Percentiles rank a stretch among this genome's conserved stretches.
Evolutionary conservation across 1,140 invertebrate species (phyloP).

Genomic region (Drosophila azteca): DNA sequence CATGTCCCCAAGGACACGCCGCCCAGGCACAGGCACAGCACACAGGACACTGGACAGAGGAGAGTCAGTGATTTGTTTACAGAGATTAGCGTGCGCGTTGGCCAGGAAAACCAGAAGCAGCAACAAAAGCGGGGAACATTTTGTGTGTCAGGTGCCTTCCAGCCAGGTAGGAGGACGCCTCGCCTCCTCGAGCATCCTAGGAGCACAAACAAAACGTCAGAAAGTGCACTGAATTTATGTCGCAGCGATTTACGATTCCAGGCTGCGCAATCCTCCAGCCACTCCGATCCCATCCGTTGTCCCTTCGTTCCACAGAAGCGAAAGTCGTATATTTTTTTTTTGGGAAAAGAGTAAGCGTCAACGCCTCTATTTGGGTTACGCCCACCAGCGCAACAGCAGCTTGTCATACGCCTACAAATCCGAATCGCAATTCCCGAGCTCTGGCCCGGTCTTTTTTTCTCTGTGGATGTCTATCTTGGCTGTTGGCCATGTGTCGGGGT

Average conservation of each 20-base stretch:
- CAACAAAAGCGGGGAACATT: constrained; percentile 52
- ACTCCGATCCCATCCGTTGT: constrained; percentile 15
- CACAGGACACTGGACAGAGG: constrained; percentile 4
- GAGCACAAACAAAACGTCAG: constrained; percentile 38
- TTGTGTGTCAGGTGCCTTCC: constrained; percentile 63
- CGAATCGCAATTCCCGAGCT: constrained; percentile 26
- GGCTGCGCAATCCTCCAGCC: constrained; percentile 28
- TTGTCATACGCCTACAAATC: constrained; percentile 70
- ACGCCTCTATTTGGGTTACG: constrained; percentile 78
- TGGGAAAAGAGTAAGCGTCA: constrained; percentile 44
- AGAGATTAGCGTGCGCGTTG: constrained; percentile 65
- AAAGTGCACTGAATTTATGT: constrained; percentile 77
- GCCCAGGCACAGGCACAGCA: background rate
- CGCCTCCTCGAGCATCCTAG: constrained; percentile 8
- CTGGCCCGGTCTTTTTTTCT: constrained; percentile 5
- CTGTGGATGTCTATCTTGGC: constrained; percentile 42
- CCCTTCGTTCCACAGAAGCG: constrained; percentile 66
- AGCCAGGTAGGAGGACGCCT: constrained; percentile 47
- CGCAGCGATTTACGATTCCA: constrained; percentile 61
- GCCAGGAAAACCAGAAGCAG: constrained; percentile 53
- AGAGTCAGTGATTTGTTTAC: constrained; percentile 74
- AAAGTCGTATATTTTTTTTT: constrained; percentile 51
- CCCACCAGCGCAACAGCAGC: constrained; percentile 45
- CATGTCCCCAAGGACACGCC: constrained; percentile 74
- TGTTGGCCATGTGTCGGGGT: constrained; percentile 48